These are phyloP conservation scores for Mus spretus DNA, from an alignment of 2,797 vertebrate genomes.

Conservation along the genomic window DNA sequence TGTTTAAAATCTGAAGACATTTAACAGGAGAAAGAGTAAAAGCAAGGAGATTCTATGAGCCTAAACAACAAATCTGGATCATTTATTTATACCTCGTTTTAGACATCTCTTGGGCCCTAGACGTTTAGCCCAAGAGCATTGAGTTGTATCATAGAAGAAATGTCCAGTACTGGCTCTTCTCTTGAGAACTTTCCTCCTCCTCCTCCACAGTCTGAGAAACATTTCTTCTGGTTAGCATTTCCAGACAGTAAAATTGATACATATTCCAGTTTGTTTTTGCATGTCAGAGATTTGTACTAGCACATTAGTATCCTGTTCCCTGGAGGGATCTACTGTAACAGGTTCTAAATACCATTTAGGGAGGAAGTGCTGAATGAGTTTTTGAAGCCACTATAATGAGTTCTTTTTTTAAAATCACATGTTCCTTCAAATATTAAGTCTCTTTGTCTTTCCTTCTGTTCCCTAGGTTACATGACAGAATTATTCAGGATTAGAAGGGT, in stretches of 20 bases:
- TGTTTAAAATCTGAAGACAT: constrained; percentile 14
- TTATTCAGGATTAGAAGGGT: background rate
- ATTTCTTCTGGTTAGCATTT: background rate
- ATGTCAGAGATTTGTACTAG: background rate
- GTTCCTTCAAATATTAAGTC: background rate
- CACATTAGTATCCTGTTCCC: background rate
- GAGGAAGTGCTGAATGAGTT: background rate
- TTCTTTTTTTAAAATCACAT: background rate
- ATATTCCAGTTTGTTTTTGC: background rate
- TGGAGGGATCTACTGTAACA: background rate
- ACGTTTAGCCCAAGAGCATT: background rate
- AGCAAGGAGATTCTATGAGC: background rate
- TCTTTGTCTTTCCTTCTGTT: background rate
- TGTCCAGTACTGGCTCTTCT: background rate
- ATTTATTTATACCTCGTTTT: constrained; percentile 37
- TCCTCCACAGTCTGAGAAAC: no score
- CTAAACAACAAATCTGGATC: background rate
- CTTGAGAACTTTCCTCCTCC: background rate
- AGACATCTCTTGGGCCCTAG: background rate
- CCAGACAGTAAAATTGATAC: background rate
- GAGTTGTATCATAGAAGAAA: background rate
- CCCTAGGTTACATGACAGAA: background rate
- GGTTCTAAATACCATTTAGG: no score
- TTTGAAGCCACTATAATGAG: background rate
- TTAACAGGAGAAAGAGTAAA: background rate